Evolutionary conservation across 2,888 invertebrate species (phyloP).

Genomic region (Diplolepis rosae): DNA sequence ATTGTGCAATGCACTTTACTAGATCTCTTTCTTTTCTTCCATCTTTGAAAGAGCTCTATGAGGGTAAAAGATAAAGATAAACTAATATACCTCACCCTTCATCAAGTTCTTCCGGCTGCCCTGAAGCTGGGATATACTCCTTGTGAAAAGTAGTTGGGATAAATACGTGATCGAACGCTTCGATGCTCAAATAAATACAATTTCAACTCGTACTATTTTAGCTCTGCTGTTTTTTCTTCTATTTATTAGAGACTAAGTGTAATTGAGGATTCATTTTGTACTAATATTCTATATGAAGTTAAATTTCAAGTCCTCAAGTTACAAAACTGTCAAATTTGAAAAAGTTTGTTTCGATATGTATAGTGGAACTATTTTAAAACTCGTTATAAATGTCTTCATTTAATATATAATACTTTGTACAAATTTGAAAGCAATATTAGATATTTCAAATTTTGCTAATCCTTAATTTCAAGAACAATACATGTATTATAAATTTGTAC

Average conservation of each 20-base stretch:
- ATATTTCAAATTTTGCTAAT: no score
- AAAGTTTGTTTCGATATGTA: no score
- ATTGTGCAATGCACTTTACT: conserved; percentile 1
- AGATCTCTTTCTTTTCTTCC: background rate
- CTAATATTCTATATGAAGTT: background rate
- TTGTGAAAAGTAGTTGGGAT: conserved; percentile 16
- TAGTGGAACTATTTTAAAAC: no score
- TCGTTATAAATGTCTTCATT: no score
- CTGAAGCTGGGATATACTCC: background rate
- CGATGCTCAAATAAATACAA: background rate
- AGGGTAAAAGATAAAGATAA: background rate
- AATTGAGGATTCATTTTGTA: background rate
- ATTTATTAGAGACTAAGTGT: background rate
- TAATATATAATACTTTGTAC: no score
- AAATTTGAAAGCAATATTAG: no score
- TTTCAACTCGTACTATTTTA: background rate
- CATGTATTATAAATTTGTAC: no score
- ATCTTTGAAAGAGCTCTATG: background rate
- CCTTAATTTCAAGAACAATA: no score
- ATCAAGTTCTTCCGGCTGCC: conserved; percentile 7
- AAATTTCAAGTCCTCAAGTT: no score
- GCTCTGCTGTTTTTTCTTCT: background rate
- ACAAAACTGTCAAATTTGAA: no score
- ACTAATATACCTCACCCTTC: conserved; percentile 11
- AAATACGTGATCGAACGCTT: conserved; percentile 7